Evolutionary conservation across 2,888 invertebrate genomes (phyloP).

Genomic region (Melangyna quadrimaculata): DNA sequence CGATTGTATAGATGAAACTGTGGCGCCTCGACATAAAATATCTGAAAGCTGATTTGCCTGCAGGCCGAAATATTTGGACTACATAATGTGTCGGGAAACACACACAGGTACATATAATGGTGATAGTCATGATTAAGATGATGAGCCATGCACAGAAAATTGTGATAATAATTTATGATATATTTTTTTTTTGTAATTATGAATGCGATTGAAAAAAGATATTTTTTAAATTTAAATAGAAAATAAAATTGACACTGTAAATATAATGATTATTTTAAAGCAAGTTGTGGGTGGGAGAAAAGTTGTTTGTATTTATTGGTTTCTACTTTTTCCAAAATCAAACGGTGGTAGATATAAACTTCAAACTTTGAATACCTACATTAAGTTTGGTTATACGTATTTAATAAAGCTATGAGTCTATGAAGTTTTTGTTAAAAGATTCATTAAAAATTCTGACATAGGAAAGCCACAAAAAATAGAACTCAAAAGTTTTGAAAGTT

Average conservation of each 20-base stretch:
- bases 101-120: slow-evolving; percentile 47
- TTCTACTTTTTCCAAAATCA: too few relatives aligned
- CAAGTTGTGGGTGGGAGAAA: slow-evolving; percentile 24
- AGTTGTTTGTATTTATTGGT: too few relatives aligned
- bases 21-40: slow-evolving; percentile 81
- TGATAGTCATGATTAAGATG: slow-evolving; percentile 42
- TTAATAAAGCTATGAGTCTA: too few relatives aligned
- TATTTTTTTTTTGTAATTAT: slow-evolving; percentile 6
- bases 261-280: background rate
- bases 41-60: slow-evolving; percentile 82
- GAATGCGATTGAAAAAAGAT: background rate
- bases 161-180: slow-evolving; percentile 27
- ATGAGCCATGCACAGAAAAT: slow-evolving; percentile 58
- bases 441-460: too few relatives aligned
- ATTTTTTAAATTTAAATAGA: background rate
- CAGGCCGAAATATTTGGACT: slow-evolving; percentile 81
- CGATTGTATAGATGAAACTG: slow-evolving; percentile 81
- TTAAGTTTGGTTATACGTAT: too few relatives aligned
- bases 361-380: too few relatives aligned
- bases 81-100: slow-evolving; percentile 67
- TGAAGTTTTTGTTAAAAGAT: too few relatives aligned
- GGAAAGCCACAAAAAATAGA: too few relatives aligned
- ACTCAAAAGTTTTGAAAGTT: too few relatives aligned
- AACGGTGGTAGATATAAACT: too few relatives aligned
- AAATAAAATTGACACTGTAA: background rate